These are phyloP conservation scores for Cheilosia vulpina DNA, from an alignment of 2,888 invertebrate genomes.

Conservation along the genomic window DNA sequence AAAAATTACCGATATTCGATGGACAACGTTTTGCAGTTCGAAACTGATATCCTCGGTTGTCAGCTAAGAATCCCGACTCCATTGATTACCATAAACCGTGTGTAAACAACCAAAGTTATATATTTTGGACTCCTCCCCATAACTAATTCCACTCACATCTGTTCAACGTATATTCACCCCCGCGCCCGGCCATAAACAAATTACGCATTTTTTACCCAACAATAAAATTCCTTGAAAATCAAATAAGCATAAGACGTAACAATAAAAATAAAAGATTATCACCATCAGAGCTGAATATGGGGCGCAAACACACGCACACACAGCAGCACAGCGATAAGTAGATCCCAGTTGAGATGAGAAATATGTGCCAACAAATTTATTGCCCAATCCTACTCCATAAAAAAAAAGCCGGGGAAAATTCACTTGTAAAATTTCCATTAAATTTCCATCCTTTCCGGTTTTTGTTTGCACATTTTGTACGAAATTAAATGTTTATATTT, in stretches of 20 bases:
- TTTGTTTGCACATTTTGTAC: constrained; percentile 25
- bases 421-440: constrained; percentile 50
- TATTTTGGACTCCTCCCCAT: not conserved
- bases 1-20: too few species aligned
- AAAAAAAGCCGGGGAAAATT: constrained; percentile 16
- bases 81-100: too few species aligned
- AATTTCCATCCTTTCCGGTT: constrained; percentile 34
- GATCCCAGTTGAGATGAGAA: constrained; percentile 37
- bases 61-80: too few species aligned
- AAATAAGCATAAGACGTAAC: constrained; percentile 42
- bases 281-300: constrained; percentile 28
- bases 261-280: constrained; percentile 62
- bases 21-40: too few species aligned
- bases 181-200: constrained; percentile 25
- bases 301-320: constrained; percentile 14
- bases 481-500: constrained; percentile 67
- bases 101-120: too few species aligned
- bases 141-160: not conserved
- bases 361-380: constrained; percentile 63
- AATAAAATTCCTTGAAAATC: constrained; percentile 46
- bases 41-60: too few species aligned
- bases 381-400: constrained; percentile 41
- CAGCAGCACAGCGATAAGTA: not conserved
- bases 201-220: constrained; percentile 16
- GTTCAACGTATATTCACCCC: not conserved